phyloP scores from a whole-genome alignment of 2,888 invertebrate genomes.

The Gonocerus acuteangulatus region DNA sequence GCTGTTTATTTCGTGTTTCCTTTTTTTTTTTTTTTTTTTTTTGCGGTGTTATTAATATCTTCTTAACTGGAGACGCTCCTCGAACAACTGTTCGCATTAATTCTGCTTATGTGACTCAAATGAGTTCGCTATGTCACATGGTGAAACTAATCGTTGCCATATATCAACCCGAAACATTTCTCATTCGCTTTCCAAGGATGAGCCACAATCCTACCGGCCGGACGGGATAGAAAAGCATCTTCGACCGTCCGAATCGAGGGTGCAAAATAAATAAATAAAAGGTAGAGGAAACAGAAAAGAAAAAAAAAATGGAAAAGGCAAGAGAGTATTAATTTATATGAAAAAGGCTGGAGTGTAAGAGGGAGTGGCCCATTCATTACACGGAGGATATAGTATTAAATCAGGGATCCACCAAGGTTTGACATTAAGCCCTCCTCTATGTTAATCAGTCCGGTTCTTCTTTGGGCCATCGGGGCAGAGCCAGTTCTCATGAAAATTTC shows the following conservation, averaged over 20 bases:
- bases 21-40: no score
- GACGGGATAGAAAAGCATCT: constrained; percentile 5
- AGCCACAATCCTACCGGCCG: not conserved
- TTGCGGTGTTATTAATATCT: no score
- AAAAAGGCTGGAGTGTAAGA: constrained; percentile 15
- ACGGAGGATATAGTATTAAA: constrained; percentile 10
- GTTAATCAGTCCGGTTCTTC: constrained; percentile 7
- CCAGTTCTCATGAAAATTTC: constrained; percentile 1
- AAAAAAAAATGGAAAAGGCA: not conserved
- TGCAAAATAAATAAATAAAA: constrained; percentile 13
- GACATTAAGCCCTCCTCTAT: constrained; percentile 18
- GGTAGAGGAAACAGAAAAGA: constrained; percentile 4
- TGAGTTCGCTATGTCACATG: no score
- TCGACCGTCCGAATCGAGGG: not conserved
- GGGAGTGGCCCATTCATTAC: constrained; percentile 20
- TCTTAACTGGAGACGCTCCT: no score
- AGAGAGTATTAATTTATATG: constrained; percentile 19
- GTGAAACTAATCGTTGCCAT: no score
- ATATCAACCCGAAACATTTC: no score
- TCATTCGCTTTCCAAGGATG: no score
- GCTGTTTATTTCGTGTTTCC: no score
- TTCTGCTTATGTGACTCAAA: no score
- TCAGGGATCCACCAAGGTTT: constrained; percentile 18
- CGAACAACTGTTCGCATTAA: no score
- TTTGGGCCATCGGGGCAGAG: not conserved